phyloP scores from a whole-genome alignment of 1,140 invertebrate species.

The Sycophaga agraensis region DNA sequence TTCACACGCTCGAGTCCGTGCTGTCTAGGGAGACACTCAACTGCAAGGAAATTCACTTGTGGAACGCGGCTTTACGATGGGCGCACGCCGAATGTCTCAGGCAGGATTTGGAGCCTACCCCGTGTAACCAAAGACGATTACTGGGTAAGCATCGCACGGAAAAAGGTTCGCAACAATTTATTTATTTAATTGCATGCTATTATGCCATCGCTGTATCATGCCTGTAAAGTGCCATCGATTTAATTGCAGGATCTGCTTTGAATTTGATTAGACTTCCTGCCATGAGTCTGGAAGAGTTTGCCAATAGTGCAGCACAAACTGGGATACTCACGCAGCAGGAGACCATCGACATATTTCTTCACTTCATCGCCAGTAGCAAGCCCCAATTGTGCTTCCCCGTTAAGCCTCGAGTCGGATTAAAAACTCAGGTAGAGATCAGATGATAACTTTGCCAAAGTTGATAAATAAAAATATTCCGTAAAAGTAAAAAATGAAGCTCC shows the following conservation, averaged over 20 bases:
- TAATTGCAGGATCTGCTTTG: conserved; percentile 72
- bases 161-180: background rate
- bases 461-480: background rate
- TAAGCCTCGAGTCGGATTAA: conserved; percentile 79
- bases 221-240: conserved; percentile 54
- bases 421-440: conserved; percentile 75
- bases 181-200: no score
- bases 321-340: conserved; percentile 86
- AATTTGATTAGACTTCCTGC: conserved; percentile 86
- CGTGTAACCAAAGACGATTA: conserved; percentile 60
- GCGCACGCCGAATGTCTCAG: conserved; percentile 81
- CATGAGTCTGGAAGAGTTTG: conserved; percentile 88
- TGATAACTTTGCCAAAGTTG: background rate
- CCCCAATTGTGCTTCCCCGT: conserved; percentile 79
- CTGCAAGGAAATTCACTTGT: conserved; percentile 86
- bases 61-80: conserved; percentile 88
- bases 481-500: no score
- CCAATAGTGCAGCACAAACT: conserved; percentile 85
- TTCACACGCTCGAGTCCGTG: conserved; percentile 84
- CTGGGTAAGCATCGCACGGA: conserved; percentile 39
- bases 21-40: conserved; percentile 86
- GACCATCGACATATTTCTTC: conserved; percentile 88
- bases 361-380: conserved; percentile 82
- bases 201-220: conserved; percentile 26
- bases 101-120: conserved; percentile 74